phyloP scores from a whole-genome alignment of 1,140 invertebrate genomes.

The Pemphigus obesinymphae region DNA sequence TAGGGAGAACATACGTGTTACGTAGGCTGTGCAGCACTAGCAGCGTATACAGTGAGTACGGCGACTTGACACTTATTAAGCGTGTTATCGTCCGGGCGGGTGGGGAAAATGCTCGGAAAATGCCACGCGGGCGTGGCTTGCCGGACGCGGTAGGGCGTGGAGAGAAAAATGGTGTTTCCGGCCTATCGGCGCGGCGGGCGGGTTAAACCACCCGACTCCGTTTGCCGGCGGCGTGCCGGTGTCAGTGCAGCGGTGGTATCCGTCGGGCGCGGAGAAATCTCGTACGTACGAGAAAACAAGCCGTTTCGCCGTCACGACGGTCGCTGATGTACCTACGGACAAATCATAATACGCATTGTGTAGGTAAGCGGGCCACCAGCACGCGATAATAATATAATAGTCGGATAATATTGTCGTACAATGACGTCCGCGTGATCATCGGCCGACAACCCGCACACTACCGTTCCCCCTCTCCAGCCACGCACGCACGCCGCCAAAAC shows the following conservation, averaged over 20 bases:
- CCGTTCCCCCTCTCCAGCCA: no score
- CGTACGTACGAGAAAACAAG: no score
- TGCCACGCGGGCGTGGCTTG: neutral
- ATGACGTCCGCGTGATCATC: no score
- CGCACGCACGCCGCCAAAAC: no score
- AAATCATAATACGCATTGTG: neutral
- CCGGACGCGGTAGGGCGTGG: neutral
- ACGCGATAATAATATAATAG: no score
- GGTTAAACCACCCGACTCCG: neutral
- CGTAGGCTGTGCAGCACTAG: no score
- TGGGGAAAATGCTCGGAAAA: neutral
- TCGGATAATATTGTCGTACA: no score
- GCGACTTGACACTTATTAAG: neutral
- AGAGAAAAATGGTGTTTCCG: slow-evolving; percentile 26
- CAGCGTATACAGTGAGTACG: no score
- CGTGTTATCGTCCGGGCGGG: neutral
- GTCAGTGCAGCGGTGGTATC: neutral
- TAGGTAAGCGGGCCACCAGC: neutral
- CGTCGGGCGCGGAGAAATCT: no score
- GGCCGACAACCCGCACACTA: no score
- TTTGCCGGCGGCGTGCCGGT: neutral
- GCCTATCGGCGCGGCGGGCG: neutral
- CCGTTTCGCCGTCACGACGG: neutral
- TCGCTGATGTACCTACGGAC: neutral
- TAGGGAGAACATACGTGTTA: no score